A percentile compares a stretch with the other conserved stretches of the same genome.
These are phyloP conservation scores for Oxygymnocypris stewartii DNA, from an alignment of 2,113 vertebrate genomes.

Conservation along the genomic window DNA sequence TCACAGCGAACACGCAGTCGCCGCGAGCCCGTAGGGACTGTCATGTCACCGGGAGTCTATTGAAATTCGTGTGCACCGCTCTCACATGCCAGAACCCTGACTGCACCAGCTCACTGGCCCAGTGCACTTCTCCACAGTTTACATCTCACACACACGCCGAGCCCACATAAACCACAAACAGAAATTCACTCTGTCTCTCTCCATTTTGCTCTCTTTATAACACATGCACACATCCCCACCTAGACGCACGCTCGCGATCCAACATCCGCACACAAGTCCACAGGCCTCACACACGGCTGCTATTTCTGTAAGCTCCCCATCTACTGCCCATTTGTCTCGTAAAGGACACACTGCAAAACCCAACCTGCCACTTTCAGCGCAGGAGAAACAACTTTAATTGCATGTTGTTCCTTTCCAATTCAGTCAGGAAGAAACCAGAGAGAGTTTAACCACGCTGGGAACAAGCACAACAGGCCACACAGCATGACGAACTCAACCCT, in stretches of 20 bases:
- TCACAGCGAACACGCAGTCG: constrained; percentile 12
- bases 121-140: constrained; percentile 7
- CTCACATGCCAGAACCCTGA: constrained; percentile 23
- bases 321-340: constrained; percentile 44
- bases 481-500: constrained; percentile 25
- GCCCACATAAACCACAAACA: neutral
- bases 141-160: neutral
- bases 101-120: constrained; percentile 27
- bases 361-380: constrained; percentile 39
- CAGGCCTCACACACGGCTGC: constrained; percentile 41
- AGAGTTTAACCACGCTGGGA: constrained; percentile 41
- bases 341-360: constrained; percentile 45
- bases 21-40: neutral
- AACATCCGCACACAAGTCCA: constrained; percentile 19
- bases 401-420: constrained; percentile 41
- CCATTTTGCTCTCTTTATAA: neutral
- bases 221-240: constrained; percentile 40
- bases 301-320: constrained; percentile 35
- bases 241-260: neutral
- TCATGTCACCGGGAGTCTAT: neutral
- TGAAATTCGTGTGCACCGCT: constrained; percentile 30
- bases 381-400: constrained; percentile 43
- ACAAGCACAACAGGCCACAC: constrained; percentile 45
- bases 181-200: neutral
- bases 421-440: constrained; percentile 45